Evolutionary conservation across 2,113 vertebrate genomes (phyloP).

Genomic region (Charadrius vociferus): DNA sequence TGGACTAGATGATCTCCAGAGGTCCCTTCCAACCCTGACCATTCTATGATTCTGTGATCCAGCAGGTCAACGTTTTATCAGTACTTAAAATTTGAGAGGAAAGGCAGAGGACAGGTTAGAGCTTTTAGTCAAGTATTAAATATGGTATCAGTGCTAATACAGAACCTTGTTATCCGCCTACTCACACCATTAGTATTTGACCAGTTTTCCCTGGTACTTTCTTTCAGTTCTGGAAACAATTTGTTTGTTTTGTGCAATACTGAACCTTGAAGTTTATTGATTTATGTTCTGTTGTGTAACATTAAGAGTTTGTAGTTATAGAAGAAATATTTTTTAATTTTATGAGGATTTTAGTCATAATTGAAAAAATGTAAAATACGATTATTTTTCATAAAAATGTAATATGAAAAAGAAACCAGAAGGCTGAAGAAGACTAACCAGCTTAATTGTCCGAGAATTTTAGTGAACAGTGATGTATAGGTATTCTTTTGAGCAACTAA

Average conservation of each 20-base stretch:
- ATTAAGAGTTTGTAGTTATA: background rate
- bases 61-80: background rate
- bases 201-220: background rate
- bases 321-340: background rate
- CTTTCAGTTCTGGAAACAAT: background rate
- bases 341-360: background rate
- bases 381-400: background rate
- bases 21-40: no score
- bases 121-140: background rate
- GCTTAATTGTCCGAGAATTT: background rate
- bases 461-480: background rate
- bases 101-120: background rate
- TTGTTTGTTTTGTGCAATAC: background rate
- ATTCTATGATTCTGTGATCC: background rate
- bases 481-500: background rate
- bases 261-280: background rate
- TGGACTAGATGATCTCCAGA: no score
- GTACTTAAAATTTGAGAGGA: background rate
- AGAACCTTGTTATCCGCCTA: background rate
- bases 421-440: background rate
- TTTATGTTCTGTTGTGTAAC: background rate
- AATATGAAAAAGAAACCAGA: background rate
- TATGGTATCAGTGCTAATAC: background rate
- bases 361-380: background rate
- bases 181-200: background rate